Conservation (phyloP, 2,797 vertebrate genomes). For the Chloroceryle inda region DNA sequence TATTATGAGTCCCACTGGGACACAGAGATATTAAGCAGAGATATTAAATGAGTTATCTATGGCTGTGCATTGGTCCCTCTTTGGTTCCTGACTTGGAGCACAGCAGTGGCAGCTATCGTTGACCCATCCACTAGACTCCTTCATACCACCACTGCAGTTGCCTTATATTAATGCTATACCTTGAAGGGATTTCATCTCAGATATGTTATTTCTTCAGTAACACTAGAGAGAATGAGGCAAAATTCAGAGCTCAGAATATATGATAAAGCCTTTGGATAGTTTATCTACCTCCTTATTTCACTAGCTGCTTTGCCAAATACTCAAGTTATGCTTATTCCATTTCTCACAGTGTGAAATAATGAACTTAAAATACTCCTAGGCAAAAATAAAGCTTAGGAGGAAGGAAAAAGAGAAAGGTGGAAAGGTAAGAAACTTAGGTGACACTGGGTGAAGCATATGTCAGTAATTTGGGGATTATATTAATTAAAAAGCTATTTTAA, state of each 20-base stretch:
- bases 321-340: not conserved
- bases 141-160: not conserved
- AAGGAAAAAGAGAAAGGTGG: not conserved
- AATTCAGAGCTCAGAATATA: not conserved
- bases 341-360: not conserved
- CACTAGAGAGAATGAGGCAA: not conserved
- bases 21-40: slow-evolving; percentile 38
- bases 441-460: not conserved
- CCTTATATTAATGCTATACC: not conserved
- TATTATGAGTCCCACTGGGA: slow-evolving; percentile 33
- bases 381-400: not conserved
- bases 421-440: not conserved
- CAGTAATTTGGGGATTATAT: not conserved
- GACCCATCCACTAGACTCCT: not conserved
- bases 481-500: slow-evolving; percentile 14
- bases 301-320: not conserved
- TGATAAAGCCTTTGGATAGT: not conserved
- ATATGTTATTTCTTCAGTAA: not conserved
- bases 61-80: not conserved
- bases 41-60: slow-evolving; percentile 21
- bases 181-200: not conserved
- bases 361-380: not conserved
- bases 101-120: not conserved
- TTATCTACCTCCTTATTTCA: not conserved
- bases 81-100: not conserved